Base-by-base conservation (phyloP, 1,140 invertebrate species). In the Odontomachus brunneus region DNA sequence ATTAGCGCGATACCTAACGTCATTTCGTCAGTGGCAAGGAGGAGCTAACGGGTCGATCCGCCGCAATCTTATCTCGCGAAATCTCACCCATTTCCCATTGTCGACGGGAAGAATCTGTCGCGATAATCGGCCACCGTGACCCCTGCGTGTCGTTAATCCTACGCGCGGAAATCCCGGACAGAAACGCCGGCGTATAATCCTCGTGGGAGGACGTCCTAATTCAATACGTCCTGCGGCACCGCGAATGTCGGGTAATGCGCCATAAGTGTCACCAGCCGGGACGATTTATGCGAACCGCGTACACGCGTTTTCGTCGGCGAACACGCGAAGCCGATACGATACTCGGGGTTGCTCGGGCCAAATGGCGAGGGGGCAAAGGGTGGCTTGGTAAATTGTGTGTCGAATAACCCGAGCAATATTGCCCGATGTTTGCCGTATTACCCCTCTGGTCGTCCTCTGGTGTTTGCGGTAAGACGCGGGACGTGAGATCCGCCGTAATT, bases 361-460 rank as follows among this genome's bases (percentile, higher is more conserved):
- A 83, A 83, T 84, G 63, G 85, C 67, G 84, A 63, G 38, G 38
- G 38, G 55, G 55, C 7, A 19, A 69, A 22, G 63, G 69, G 15
- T 22, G 12, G 29, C 33, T 81, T 78, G 73, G 88, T 83, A 83
- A 88, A 89, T 89, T 83, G 89, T 89, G 90, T 85, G 90, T 91
- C 85, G 81, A 87, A 87, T 90, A 89, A 86, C 82, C 38, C 81
- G 82, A 74, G 85, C 87, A 88, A 91, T 91, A 91, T 91, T 90
- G 89, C 87, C 29, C 83, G 72, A 72, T 90, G 84, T 90, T 90
- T 88, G 89, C 82, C 49, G 48, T 85, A 82, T 89, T 87, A 90
- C 17, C 48, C 22, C 33, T 15, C 12, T n/a, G 84, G 63, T 67
- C 82, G 84, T 63, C 85, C 74, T 80, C 74, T 3, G 38, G 19